Evolutionary conservation across 1,140 invertebrate species (phyloP), one percentile per base, ranked within the genome.

Genomic region (Halyomorpha halys): DNA sequence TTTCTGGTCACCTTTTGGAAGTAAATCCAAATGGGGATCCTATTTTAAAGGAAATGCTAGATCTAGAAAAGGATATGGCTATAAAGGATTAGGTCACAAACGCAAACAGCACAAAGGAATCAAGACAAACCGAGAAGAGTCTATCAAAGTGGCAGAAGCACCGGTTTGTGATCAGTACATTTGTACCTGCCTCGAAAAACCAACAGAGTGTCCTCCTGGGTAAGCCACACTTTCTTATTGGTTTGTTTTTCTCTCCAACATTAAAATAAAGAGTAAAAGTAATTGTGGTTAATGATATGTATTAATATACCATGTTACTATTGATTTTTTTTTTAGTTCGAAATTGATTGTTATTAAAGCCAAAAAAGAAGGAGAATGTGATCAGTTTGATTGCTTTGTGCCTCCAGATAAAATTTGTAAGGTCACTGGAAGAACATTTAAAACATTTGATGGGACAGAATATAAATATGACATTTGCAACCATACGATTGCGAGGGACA

Each of bases 401-500:
- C 78, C 81, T 2, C 78, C 79, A 3, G 82, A 85, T 61, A 80
- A 78, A 21, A 76, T 81, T 53, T 91, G 90, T 71, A 84, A 86
- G 67, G 74, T 90, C 1, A 87, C 83, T 18, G 85, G 86, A 5
- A 81, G 83, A 62, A 84, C 83, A 3, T 84, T 91, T 69, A 83
- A 79, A 61, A 91, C 88, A 0, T 91, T 91, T 68, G 89, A 91
- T 73, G 82, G 82, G 9, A 78, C 81, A 0, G 82, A 88, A 59
- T 87, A 81, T 63, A 86, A 87, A 68, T 87, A 88, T 67, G 87
- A 90, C 65, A 78, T 87, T 15, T 92, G 89, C 71, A 82, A 86
- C 74, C 88, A 91, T 72, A 81, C 89, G 45, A 72, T 91, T 8
- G 85, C 83, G 0, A 76, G 85, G 45, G 86, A 90, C 71, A 78